Evolutionary conservation across 2,888 invertebrate species (phyloP).

Genomic region (Volucella zonaria): DNA sequence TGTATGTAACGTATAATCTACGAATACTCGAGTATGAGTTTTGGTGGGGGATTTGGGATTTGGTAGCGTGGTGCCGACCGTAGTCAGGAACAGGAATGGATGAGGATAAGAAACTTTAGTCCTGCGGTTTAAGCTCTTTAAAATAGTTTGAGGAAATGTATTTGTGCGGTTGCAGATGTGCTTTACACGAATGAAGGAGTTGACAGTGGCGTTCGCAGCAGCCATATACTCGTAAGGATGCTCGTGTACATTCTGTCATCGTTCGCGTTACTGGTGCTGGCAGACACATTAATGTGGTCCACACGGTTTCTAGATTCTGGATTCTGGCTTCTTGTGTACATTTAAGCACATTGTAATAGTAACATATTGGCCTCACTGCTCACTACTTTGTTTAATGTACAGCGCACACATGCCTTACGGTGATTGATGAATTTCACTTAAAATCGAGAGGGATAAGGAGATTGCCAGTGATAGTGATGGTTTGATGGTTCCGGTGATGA

Average conservation of each 20-base stretch:
- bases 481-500: too few species aligned
- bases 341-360: constrained; percentile 62
- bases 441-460: not conserved
- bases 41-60: too few species aligned
- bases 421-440: constrained; percentile 40
- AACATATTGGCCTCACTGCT: constrained; percentile 61
- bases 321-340: constrained; percentile 35
- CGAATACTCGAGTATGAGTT: not conserved
- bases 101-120: constrained; percentile 51
- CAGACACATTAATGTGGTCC: constrained; percentile 59
- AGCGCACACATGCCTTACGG: constrained; percentile 36
- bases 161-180: constrained; percentile 53
- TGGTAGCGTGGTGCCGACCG: too few species aligned
- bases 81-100: not conserved
- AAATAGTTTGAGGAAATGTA: constrained; percentile 68
- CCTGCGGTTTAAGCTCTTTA: constrained; percentile 65
- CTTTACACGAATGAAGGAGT: constrained; percentile 2
- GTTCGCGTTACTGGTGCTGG: constrained; percentile 29
- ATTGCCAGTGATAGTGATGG: too few species aligned
- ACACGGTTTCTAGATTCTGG: not conserved
- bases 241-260: constrained; percentile 42
- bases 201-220: constrained; percentile 9
- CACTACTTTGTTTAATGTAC: constrained; percentile 54
- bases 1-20: not conserved
- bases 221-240: not conserved